phyloP scores from a whole-genome alignment of 2,888 invertebrate species.

The Idaea aversata region DNA sequence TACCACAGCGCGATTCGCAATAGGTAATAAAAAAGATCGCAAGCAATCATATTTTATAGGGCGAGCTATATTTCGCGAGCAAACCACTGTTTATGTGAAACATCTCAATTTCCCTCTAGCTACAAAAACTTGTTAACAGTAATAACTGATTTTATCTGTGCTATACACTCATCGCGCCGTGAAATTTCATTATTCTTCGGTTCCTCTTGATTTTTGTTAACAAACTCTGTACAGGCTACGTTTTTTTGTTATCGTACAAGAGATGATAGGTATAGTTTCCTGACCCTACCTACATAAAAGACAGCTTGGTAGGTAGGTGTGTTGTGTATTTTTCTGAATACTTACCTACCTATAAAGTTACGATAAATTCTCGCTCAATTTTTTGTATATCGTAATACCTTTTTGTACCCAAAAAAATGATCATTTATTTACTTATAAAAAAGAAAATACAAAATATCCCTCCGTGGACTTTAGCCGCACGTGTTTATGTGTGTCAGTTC shows the following conservation, averaged over 20 bases:
- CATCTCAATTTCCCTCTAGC: conserved; percentile 54
- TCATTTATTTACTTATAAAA: background rate
- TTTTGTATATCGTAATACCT: background rate
- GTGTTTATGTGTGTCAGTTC: conserved; percentile 4
- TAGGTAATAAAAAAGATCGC: conserved; percentile 66
- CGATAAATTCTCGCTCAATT: background rate
- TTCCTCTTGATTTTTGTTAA: background rate
- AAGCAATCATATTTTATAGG: conserved; percentile 74
- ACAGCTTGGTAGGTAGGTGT: background rate
- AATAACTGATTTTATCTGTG: conserved; percentile 31
- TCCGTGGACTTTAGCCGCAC: background rate
- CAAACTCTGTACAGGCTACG: background rate
- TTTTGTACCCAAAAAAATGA: background rate
- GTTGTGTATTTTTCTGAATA: background rate
- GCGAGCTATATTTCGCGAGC: conserved; percentile 58
- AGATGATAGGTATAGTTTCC: background rate
- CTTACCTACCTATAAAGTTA: background rate
- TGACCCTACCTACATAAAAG: background rate
- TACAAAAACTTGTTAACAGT: conserved; percentile 62
- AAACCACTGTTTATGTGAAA: conserved; percentile 49
- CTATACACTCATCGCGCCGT: background rate
- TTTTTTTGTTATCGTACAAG: background rate
- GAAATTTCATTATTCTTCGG: background rate
- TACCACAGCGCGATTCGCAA: conserved; percentile 31
- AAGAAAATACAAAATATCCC: background rate